phyloP scores from a whole-genome alignment of 2,113 vertebrate species.

The Periophthalmus modestus region DNA sequence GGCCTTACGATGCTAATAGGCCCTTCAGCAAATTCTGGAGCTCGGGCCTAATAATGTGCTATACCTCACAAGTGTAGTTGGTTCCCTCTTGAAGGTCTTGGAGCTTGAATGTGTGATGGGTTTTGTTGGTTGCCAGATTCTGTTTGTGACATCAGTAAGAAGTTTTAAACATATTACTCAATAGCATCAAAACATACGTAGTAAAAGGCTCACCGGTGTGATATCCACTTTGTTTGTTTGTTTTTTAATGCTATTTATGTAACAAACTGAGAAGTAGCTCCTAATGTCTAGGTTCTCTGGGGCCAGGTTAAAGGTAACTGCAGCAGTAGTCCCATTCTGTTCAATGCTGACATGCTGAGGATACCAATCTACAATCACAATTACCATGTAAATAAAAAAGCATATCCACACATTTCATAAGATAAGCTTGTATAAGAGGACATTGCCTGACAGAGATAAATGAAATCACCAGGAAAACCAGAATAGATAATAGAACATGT shows the following conservation, averaged over 20 bases:
- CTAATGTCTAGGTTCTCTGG: conserved; percentile 69
- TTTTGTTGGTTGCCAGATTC: conserved; percentile 64
- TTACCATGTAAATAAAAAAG: neutral
- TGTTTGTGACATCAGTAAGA: conserved; percentile 20
- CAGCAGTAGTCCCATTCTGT: conserved; percentile 60
- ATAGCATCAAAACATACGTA: neutral
- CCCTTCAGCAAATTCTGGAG: no score
- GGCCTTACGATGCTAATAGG: no score
- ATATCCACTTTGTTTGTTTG: conserved; percentile 56
- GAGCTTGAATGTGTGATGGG: conserved; percentile 71
- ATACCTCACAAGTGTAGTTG: conserved; percentile 79
- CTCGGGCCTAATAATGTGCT: neutral
- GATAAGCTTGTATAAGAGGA: neutral
- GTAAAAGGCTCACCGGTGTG: conserved; percentile 60
- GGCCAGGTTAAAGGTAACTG: conserved; percentile 79
- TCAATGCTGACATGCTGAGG: conserved; percentile 65
- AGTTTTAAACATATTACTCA: neutral
- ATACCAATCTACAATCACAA: conserved; percentile 73
- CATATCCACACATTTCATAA: neutral
- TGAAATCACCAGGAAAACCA: neutral
- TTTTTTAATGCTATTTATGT: conserved; percentile 44
- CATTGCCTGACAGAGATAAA: neutral
- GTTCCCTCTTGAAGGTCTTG: conserved; percentile 58
- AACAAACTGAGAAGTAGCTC: conserved; percentile 75
- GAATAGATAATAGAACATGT: neutral